Percentiles rank a stretch among this genome's conserved stretches.
These are phyloP conservation scores for Notolabrus celidotus DNA, from an alignment of 2,797 vertebrate species.

Conservation along the genomic window DNA sequence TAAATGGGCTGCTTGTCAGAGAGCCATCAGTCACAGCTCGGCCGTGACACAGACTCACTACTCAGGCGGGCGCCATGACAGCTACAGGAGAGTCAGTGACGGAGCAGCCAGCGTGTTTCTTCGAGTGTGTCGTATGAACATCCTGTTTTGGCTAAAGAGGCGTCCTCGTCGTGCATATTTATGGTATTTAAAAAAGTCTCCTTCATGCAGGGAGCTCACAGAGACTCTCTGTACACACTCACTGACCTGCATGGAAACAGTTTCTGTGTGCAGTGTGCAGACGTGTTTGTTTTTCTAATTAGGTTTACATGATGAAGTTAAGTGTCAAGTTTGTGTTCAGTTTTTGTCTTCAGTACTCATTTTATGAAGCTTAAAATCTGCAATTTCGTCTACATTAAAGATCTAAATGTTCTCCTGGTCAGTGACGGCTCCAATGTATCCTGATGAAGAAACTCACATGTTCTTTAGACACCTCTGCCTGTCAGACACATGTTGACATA, in stretches of 20 bases:
- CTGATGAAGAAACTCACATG: not conserved
- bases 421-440: not conserved
- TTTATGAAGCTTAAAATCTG: no score
- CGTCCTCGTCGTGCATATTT: slow-evolving; percentile 32
- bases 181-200: slow-evolving; percentile 1
- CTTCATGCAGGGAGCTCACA: not conserved
- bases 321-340: no score
- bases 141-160: not conserved
- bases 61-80: slow-evolving; percentile 35
- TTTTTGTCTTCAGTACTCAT: no score
- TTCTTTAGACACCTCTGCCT: not conserved
- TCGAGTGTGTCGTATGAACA: slow-evolving; percentile 7
- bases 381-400: no score
- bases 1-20: slow-evolving; percentile 47
- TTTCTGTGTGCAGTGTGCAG: not conserved
- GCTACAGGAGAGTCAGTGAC: not conserved
- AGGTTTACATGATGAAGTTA: no score
- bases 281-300: no score
- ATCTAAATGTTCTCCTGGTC: not conserved
- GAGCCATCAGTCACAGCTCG: slow-evolving; percentile 38
- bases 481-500: not conserved
- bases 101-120: not conserved
- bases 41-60: slow-evolving; percentile 35
- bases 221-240: not conserved
- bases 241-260: not conserved